Evolutionary conservation across 1,140 invertebrate genomes (phyloP).

Genomic region (Eubasilissa regina): DNA sequence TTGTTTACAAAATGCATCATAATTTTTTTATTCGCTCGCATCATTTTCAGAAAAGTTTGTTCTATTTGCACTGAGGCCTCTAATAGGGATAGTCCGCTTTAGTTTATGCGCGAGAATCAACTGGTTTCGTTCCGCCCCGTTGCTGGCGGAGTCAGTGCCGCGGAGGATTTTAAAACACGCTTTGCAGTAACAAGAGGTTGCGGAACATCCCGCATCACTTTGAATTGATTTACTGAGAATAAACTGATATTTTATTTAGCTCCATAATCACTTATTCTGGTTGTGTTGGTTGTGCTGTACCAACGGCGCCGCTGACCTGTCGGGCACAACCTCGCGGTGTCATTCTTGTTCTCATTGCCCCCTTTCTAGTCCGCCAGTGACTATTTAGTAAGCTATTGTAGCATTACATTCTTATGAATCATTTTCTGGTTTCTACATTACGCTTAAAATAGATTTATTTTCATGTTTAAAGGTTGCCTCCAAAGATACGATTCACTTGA

Average conservation of each 20-base stretch:
- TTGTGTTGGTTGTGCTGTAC: not conserved
- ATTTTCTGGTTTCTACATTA: not conserved
- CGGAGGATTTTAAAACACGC: constrained; percentile 1
- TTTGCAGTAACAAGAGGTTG: not conserved
- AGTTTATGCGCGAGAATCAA: constrained; percentile 37
- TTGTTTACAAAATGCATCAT: no score
- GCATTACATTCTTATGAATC: constrained; percentile 16
- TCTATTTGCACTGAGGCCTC: constrained; percentile 20
- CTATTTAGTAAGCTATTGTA: constrained; percentile 5
- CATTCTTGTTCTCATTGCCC: constrained; percentile 12
- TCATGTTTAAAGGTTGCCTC: no score
- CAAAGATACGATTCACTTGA: no score
- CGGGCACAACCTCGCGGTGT: constrained; percentile 7
- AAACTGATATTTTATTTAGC: not conserved
- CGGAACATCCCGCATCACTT: not conserved
- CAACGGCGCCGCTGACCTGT: not conserved
- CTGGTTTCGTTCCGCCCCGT: constrained; percentile 34
- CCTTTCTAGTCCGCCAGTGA: constrained; percentile 27
- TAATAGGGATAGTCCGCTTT: constrained; percentile 9
- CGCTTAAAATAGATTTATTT: no score
- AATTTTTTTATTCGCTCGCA: not conserved
- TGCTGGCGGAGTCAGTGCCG: not conserved
- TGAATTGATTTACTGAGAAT: not conserved
- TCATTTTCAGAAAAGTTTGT: not conserved
- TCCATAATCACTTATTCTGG: not conserved